Conservation (phyloP, 2,888 invertebrate genomes). For the Eilema griseolum region DNA sequence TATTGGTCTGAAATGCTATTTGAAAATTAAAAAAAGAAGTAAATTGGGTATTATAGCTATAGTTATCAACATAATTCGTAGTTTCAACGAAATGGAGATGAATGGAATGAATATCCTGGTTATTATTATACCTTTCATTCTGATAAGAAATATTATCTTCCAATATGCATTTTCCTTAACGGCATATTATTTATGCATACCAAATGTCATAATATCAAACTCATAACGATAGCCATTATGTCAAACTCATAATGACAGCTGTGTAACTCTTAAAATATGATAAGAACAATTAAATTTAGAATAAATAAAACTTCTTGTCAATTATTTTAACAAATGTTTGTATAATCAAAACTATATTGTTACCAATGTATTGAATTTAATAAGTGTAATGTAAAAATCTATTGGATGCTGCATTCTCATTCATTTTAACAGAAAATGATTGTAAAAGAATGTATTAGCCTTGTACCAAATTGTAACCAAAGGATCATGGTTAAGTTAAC, state of each 20-base stretch:
- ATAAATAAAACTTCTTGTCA: neutral
- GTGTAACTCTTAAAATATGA: neutral
- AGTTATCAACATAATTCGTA: no score
- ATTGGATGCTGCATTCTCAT: slow-evolving; percentile 38
- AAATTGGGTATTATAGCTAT: no score
- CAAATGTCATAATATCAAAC: no score
- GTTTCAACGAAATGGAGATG: no score
- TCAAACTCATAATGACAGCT: neutral
- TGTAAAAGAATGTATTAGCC: slow-evolving; percentile 35
- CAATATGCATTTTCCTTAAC: no score
- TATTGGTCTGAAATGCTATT: no score
- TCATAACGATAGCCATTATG: no score
- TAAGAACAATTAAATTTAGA: neutral
- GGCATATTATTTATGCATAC: neutral
- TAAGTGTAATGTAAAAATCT: slow-evolving; percentile 22
- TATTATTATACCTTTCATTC: no score
- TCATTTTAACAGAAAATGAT: slow-evolving; percentile 51
- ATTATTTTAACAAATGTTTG: neutral
- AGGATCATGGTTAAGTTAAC: slow-evolving; percentile 28
- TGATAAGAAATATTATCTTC: no score
- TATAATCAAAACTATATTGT: slow-evolving; percentile 36
- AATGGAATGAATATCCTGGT: no score
- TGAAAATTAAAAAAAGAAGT: no score
- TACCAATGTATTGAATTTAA: slow-evolving; percentile 54
- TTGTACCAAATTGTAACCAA: slow-evolving; percentile 62